Evolutionary conservation across 2,113 vertebrate species (phyloP).

Genomic region (Andinoacara biseriatus): DNA sequence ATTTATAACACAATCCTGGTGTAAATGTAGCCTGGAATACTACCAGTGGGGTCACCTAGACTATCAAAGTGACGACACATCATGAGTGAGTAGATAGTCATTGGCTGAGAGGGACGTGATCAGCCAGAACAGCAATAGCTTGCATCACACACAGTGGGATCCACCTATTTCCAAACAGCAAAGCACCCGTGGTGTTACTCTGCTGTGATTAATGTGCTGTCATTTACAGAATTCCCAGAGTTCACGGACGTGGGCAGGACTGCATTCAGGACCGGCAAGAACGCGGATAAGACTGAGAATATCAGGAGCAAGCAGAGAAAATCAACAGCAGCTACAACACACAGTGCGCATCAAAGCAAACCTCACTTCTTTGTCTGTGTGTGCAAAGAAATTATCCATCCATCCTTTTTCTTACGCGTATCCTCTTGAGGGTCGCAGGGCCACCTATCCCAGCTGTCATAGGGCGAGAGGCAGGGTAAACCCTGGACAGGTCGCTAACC

Average conservation of each 20-base stretch:
- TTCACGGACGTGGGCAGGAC: not conserved
- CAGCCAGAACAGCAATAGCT: not conserved
- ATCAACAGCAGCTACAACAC: not conserved
- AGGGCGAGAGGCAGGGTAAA: no score
- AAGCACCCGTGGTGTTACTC: not conserved
- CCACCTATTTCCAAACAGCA: conserved; percentile 20
- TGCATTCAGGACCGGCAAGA: not conserved
- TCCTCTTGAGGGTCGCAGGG: no score
- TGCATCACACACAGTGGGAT: not conserved
- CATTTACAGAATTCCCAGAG: not conserved
- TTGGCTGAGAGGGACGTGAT: not conserved
- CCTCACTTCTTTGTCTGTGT: not conserved
- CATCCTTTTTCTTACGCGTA: no score
- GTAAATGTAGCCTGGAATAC: not conserved
- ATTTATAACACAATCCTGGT: not conserved
- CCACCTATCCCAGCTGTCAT: no score
- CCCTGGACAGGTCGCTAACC: no score
- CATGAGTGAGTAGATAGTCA: not conserved
- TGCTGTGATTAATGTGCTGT: conserved; percentile 35
- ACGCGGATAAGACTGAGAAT: not conserved
- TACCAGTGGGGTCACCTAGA: not conserved
- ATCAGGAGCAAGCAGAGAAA: not conserved
- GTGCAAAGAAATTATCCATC: not conserved
- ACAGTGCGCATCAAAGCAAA: not conserved
- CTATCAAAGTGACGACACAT: not conserved